phyloP scores from a whole-genome alignment of 2,888 invertebrate species.

The Athripsodes cinereus region DNA sequence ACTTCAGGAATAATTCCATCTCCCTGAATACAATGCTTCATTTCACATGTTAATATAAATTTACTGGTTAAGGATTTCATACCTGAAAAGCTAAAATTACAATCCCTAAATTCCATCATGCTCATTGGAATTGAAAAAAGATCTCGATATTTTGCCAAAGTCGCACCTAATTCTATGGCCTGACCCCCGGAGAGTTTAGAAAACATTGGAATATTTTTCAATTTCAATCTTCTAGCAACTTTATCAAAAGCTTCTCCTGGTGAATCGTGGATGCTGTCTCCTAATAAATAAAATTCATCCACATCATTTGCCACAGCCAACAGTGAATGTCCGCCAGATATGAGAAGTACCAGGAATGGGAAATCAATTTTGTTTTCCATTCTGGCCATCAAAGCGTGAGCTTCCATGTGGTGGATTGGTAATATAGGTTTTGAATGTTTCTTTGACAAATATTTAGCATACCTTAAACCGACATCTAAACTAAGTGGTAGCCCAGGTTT shows the following conservation, averaged over 20 bases:
- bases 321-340: slow-evolving; percentile 92
- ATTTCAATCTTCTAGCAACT: slow-evolving; percentile 79
- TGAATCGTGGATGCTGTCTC: slow-evolving; percentile 74
- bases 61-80: slow-evolving; percentile 57
- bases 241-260: slow-evolving; percentile 95
- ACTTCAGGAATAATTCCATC: slow-evolving; percentile 69
- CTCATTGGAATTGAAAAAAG: slow-evolving; percentile 63
- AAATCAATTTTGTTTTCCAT: slow-evolving; percentile 65
- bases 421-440: slow-evolving; percentile 72
- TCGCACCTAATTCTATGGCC: slow-evolving; percentile 79
- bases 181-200: slow-evolving; percentile 72
- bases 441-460: slow-evolving; percentile 70
- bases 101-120: slow-evolving; percentile 61
- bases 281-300: slow-evolving; percentile 73
- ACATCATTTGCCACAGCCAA: slow-evolving; percentile 67
- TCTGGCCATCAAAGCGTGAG: slow-evolving; percentile 87
- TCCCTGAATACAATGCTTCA: slow-evolving; percentile 51
- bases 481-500: slow-evolving; percentile 79
- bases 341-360: slow-evolving; percentile 83
- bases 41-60: slow-evolving; percentile 55
- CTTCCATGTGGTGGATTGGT: slow-evolving; percentile 98
- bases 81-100: slow-evolving; percentile 90
- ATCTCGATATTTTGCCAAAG: slow-evolving; percentile 54
- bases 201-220: slow-evolving; percentile 70
- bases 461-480: slow-evolving; percentile 71